Evolutionary conservation across 2,113 vertebrate genomes (phyloP).

Genomic region (Glaucidium brasilianum): DNA sequence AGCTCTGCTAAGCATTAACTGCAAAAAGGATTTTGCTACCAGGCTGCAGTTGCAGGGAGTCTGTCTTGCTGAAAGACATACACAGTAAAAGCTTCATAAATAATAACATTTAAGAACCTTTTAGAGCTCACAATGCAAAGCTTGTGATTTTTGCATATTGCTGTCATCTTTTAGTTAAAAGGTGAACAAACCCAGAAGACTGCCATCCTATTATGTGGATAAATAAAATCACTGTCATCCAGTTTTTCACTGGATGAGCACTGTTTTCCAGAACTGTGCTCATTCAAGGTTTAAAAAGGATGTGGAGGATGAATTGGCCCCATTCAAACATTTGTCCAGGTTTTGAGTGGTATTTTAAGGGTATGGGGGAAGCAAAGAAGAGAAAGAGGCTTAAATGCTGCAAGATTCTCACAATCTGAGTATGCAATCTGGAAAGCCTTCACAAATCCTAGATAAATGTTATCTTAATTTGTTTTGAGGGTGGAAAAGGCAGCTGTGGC

Average conservation of each 20-base stretch:
- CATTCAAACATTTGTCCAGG: neutral
- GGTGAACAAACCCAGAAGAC: neutral
- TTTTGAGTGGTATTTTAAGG: conserved; percentile 38
- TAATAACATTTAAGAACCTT: neutral
- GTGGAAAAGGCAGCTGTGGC: neutral
- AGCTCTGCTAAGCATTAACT: neutral
- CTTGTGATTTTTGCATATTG: neutral
- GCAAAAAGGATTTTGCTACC: neutral
- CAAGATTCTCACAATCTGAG: neutral
- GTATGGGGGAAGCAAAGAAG: neutral
- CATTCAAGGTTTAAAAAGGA: neutral
- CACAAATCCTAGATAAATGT: neutral
- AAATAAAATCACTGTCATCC: neutral
- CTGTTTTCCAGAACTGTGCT: neutral
- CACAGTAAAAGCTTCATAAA: neutral
- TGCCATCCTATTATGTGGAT: neutral
- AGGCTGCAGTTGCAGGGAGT: neutral
- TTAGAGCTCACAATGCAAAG: neutral
- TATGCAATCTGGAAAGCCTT: neutral
- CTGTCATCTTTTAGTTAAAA: neutral
- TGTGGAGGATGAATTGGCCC: neutral
- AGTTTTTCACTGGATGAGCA: no score
- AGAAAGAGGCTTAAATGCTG: neutral
- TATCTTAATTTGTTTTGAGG: neutral
- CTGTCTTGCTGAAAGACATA: neutral